A percentile compares a stretch with the other conserved stretches of the same genome.
These are phyloP conservation scores for Cryptocephalus moraei DNA, from an alignment of 2,888 invertebrate species.

Conservation along the genomic window DNA sequence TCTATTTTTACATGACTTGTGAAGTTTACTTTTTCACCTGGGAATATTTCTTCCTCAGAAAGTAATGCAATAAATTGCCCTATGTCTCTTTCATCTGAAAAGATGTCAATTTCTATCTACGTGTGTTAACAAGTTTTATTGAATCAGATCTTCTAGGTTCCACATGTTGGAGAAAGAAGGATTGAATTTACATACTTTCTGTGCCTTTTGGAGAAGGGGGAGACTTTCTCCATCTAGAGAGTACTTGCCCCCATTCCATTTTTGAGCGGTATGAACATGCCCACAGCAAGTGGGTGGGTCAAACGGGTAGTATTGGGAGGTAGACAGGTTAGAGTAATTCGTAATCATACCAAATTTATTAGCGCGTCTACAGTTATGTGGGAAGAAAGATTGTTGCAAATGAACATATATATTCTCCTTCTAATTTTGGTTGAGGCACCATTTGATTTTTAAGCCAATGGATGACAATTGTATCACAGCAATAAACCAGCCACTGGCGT, in stretches of 20 bases:
- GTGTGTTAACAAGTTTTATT: conserved; percentile 1
- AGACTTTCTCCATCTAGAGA: not conserved
- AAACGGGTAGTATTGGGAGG: not conserved
- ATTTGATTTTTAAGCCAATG: conserved; percentile 9
- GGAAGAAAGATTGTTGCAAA: conserved; percentile 4
- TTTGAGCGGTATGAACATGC: conserved; percentile 1
- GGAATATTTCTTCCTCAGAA: too few species aligned
- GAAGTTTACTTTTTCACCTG: too few species aligned
- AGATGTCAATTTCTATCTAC: conserved; percentile 4
- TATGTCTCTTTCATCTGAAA: conserved; percentile 1
- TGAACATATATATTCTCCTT: too few species aligned
- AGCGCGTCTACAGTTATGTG: not conserved
- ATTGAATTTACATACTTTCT: too few species aligned
- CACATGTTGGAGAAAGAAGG: conserved; percentile 3
- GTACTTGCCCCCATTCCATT: not conserved
- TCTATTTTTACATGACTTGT: too few species aligned
- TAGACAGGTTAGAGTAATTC: not conserved
- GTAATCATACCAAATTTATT: not conserved
- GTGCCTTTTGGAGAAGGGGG: too few species aligned
- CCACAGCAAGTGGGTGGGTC: conserved; percentile 4
- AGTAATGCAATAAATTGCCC: conserved; percentile 7
- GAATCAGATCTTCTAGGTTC: conserved; percentile 3
- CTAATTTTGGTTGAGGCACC: conserved; percentile 1
- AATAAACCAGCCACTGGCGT: conserved; percentile 10
- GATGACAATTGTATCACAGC: conserved; percentile 4